Percentiles rank a stretch among this genome's conserved stretches.
phyloP scores from a whole-genome alignment of 2,113 vertebrate species.

The Anoplopoma fimbria region DNA sequence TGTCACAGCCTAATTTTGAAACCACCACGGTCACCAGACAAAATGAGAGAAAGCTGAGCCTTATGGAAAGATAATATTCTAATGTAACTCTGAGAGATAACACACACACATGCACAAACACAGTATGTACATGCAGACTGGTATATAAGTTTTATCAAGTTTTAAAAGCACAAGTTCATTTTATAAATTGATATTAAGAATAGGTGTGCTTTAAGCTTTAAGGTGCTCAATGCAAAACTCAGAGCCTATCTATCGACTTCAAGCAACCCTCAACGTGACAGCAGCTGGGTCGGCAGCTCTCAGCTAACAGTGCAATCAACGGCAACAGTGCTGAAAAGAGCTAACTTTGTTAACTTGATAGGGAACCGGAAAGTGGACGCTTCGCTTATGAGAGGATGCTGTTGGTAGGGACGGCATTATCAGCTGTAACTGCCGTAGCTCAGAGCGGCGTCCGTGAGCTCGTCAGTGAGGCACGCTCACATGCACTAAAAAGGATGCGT shows the following conservation, averaged over 20 bases:
- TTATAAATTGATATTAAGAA: not conserved
- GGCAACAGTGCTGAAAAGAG: not conserved
- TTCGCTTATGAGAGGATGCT: too few species aligned
- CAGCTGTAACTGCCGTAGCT: too few species aligned
- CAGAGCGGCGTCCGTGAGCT: too few species aligned
- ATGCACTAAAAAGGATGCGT: too few species aligned
- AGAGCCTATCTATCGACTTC: not conserved
- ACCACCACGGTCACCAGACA: conserved; percentile 31
- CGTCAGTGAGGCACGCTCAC: too few species aligned
- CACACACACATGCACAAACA: conserved; percentile 21
- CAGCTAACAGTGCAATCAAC: not conserved
- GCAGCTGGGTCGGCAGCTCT: not conserved
- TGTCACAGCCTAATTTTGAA: conserved; percentile 68
- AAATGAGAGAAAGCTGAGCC: conserved; percentile 48
- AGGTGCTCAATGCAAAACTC: not conserved
- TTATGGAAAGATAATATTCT: conserved; percentile 41
- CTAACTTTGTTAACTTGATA: too few species aligned
- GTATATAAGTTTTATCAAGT: not conserved
- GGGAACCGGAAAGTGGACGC: too few species aligned
- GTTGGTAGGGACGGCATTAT: too few species aligned
- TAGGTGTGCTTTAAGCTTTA: not conserved
- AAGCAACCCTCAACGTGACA: not conserved
- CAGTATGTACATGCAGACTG: not conserved
- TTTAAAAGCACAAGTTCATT: not conserved
- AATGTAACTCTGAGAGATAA: conserved; percentile 26